Evolutionary conservation across 1,140 invertebrate species (phyloP).

Genomic region (Drosophila ogumai): DNA sequence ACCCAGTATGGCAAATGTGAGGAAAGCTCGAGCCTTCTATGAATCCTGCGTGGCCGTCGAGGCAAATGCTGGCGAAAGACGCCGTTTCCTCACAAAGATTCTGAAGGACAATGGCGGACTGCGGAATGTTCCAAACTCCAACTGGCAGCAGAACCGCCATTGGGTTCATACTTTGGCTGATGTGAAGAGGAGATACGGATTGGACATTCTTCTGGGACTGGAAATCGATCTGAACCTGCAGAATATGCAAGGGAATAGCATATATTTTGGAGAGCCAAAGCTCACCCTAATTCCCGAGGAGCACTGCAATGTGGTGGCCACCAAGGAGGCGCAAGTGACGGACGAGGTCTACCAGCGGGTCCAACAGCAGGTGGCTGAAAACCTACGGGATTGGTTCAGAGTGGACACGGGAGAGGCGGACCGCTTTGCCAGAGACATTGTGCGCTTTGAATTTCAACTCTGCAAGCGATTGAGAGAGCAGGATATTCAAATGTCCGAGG

Average conservation of each 20-base stretch:
- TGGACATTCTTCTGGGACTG: constrained; percentile 72
- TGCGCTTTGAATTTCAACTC: constrained; percentile 78
- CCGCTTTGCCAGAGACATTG: constrained; percentile 63
- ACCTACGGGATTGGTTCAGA: constrained; percentile 62
- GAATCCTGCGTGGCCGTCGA: constrained; percentile 90
- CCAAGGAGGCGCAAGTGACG: constrained; percentile 15
- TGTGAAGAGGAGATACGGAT: constrained; percentile 62
- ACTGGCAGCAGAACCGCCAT: constrained; percentile 57
- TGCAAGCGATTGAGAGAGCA: constrained; percentile 66
- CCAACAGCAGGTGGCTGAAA: constrained; percentile 54
- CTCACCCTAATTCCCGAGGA: constrained; percentile 69
- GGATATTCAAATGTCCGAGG: constrained; percentile 25
- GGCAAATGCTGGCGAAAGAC: constrained; percentile 31
- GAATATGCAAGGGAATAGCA: constrained; percentile 53
- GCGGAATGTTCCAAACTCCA: constrained; percentile 45
- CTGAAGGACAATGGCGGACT: constrained; percentile 62
- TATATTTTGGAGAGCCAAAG: constrained; percentile 71
- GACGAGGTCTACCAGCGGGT: constrained; percentile 50
- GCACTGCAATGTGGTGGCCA: constrained; percentile 53
- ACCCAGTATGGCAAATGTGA: constrained; percentile 32
- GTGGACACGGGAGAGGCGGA: constrained; percentile 53
- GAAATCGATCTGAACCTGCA: constrained; percentile 65
- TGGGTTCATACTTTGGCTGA: constrained; percentile 63
- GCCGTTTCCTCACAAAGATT: constrained; percentile 57
- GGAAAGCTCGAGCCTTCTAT: constrained; percentile 93